Conservation (phyloP, 2,888 invertebrate species). For the Fabriciana adippe region DNA sequence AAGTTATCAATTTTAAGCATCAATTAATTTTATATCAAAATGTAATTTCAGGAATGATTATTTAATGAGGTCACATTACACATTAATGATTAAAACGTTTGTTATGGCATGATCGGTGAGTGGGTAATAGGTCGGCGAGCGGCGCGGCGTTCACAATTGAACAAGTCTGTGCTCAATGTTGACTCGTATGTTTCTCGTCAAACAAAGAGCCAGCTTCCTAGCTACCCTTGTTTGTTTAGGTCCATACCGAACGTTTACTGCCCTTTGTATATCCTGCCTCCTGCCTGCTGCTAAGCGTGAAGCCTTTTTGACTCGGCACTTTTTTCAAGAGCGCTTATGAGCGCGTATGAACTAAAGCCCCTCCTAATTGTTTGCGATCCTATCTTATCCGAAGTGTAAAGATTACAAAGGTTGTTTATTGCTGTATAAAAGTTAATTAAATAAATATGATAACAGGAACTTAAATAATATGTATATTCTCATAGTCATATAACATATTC, state of each 20-base stretch:
- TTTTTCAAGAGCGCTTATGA: constrained; percentile 76
- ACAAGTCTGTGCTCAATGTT: constrained; percentile 55
- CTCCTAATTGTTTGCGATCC: constrained; percentile 32
- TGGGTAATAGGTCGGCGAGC: constrained; percentile 32
- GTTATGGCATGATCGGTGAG: constrained; percentile 34
- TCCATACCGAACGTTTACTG: constrained; percentile 78
- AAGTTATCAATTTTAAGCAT: neutral
- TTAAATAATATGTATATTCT: neutral
- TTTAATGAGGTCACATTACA: constrained; percentile 16
- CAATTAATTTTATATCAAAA: constrained; percentile 15
- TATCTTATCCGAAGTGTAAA: constrained; percentile 24
- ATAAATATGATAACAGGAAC: neutral
- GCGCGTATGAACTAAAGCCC: constrained; percentile 54
- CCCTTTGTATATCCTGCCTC: constrained; percentile 73
- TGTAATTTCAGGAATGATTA: constrained; percentile 18
- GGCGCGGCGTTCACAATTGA: constrained; percentile 36
- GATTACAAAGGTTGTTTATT: constrained; percentile 10
- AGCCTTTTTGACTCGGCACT: constrained; percentile 81
- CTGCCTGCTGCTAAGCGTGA: constrained; percentile 73
- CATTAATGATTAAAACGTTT: constrained; percentile 3
- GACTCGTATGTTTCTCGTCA: constrained; percentile 78
- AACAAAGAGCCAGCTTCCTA: constrained; percentile 80
- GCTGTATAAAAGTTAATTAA: constrained; percentile 10
- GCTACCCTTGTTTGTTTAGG: constrained; percentile 82
- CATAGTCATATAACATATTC: no score